phyloP scores from a whole-genome alignment of 2,113 vertebrate genomes.

The Arothron firmamentum region DNA sequence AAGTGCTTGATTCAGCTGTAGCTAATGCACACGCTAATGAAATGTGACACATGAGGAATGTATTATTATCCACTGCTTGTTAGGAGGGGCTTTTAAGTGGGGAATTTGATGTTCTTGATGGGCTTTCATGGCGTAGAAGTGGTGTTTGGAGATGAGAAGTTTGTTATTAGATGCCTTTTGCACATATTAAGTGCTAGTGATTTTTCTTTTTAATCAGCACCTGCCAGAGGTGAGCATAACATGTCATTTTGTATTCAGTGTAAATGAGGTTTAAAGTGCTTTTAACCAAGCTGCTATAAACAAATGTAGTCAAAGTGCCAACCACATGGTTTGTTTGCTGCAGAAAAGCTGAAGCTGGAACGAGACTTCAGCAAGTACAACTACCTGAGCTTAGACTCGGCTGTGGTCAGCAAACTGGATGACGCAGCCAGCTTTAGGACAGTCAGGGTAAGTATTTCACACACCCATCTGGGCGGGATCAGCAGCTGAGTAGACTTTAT shows the following conservation, averaged over 20 bases:
- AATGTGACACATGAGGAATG: conserved; percentile 56
- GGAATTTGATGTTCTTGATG: conserved; percentile 42
- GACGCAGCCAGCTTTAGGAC: conserved; percentile 93
- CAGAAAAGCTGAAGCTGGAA: conserved; percentile 90
- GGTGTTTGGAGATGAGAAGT: conserved; percentile 4
- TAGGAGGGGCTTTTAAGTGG: conserved; percentile 38
- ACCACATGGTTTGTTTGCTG: conserved; percentile 35
- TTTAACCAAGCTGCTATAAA: background rate
- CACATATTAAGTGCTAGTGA: too few species aligned
- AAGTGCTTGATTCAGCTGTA: conserved; percentile 37
- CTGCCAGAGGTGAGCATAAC: background rate
- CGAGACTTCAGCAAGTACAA: conserved; percentile 94
- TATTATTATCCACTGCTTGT: conserved; percentile 45
- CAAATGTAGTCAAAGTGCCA: conserved; percentile 5
- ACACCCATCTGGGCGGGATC: background rate
- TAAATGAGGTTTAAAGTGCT: conserved; percentile 9
- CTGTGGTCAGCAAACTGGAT: conserved; percentile 87
- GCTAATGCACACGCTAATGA: conserved; percentile 56
- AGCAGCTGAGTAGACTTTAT: too few species aligned
- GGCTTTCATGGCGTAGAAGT: conserved; percentile 2
- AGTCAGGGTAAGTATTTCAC: conserved; percentile 78
- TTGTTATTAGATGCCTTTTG: background rate
- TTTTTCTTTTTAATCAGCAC: background rate
- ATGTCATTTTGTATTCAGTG: conserved; percentile 10
- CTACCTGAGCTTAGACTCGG: conserved; percentile 93